phyloP scores from a whole-genome alignment of 2,888 invertebrate species.

The Silvanus unidentatus region DNA sequence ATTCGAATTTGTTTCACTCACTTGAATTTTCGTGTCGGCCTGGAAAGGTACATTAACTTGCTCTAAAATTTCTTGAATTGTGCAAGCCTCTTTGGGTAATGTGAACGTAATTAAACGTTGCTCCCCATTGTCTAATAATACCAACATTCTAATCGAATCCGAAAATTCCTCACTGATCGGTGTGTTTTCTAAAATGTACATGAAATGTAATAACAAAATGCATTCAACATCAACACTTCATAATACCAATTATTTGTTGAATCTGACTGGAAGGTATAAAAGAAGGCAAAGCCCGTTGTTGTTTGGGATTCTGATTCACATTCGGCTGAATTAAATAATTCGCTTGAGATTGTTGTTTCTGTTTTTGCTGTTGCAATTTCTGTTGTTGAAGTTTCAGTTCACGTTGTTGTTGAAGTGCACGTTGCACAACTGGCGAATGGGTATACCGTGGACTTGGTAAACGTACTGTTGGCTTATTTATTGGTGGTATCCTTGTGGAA shows the following conservation, averaged over 20 bases:
- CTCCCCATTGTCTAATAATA: conserved; percentile 69
- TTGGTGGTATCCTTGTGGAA: neutral
- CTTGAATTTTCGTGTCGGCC: conserved; percentile 65
- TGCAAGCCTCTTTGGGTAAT: conserved; percentile 74
- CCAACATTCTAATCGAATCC: conserved; percentile 73
- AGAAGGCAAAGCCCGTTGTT: conserved; percentile 33
- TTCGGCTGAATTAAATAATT: conserved; percentile 35
- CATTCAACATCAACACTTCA: neutral
- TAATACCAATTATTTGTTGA: conserved; percentile 39
- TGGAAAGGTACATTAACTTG: conserved; percentile 70
- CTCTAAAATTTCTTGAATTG: conserved; percentile 73
- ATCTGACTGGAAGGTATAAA: conserved; percentile 40
- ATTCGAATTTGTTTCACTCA: conserved; percentile 65
- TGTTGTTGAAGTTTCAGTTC: conserved; percentile 26
- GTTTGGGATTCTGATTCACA: conserved; percentile 24
- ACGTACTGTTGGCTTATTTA: neutral
- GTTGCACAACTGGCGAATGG: conserved; percentile 6
- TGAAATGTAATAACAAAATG: neutral
- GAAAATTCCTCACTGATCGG: conserved; percentile 52
- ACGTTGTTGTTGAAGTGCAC: conserved; percentile 5
- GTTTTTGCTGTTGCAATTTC: conserved; percentile 17
- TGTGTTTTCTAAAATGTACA: conserved; percentile 38
- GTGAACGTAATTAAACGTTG: conserved; percentile 78
- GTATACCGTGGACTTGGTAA: neutral
- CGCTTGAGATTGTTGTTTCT: conserved; percentile 22